Conservation (phyloP, 1,140 invertebrate species). For the Psilanteris sp. region DNA sequence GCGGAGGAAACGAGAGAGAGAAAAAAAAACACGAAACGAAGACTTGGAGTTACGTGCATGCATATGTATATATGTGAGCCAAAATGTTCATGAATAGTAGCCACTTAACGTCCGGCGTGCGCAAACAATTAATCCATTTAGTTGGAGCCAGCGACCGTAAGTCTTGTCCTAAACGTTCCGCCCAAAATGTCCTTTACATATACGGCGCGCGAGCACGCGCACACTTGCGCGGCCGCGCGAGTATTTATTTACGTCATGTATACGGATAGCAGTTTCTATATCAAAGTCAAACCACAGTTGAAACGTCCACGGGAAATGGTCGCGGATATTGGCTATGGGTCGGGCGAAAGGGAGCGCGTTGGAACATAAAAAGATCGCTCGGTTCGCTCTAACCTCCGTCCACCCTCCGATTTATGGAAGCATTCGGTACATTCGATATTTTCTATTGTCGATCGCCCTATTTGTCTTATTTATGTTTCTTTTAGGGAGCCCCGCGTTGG, state of each 20-base stretch:
- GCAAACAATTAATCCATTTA: slow-evolving; percentile 67
- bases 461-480: slow-evolving; percentile 81
- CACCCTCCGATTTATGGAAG: slow-evolving; percentile 76
- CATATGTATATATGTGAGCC: slow-evolving; percentile 15
- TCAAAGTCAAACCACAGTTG: slow-evolving; percentile 67
- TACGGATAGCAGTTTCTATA: slow-evolving; percentile 62
- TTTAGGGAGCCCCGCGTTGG: slow-evolving; percentile 74
- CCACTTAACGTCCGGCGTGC: slow-evolving; percentile 64
- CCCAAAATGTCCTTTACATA: slow-evolving; percentile 54
- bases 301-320: slow-evolving; percentile 72
- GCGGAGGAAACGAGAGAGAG: too few relatives aligned
- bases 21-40: too few relatives aligned
- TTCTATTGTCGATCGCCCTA: slow-evolving; percentile 79
- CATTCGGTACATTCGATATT: slow-evolving; percentile 79
- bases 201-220: slow-evolving; percentile 16
- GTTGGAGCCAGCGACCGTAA: slow-evolving; percentile 43
- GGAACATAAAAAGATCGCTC: slow-evolving; percentile 78
- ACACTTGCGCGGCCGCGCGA: slow-evolving; percentile 15
- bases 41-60: slow-evolving; percentile 3
- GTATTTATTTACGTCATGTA: slow-evolving; percentile 46
- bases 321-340: slow-evolving; percentile 75
- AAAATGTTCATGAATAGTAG: slow-evolving; percentile 59
- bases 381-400: slow-evolving; percentile 66
- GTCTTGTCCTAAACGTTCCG: slow-evolving; percentile 54
- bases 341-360: slow-evolving; percentile 74